Conservation (phyloP, 2,113 vertebrate species). For the Entomyzon cyanotis region DNA sequence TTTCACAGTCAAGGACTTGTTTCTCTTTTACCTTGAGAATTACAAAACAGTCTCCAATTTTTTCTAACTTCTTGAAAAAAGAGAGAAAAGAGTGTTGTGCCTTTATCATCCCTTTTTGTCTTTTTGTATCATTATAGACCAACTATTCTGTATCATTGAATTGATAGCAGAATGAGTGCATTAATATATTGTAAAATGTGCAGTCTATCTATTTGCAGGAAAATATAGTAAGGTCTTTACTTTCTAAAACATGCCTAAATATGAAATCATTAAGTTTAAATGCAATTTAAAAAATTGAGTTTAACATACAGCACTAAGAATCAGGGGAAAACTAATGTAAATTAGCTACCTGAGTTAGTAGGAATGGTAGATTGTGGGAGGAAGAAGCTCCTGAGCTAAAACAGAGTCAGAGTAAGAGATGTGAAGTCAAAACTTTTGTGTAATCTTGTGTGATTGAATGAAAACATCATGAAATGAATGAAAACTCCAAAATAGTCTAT, state of each 20-base stretch:
- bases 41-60: background rate
- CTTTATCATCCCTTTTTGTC: background rate
- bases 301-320: background rate
- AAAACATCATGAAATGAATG: background rate
- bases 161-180: background rate
- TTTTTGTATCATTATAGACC: background rate
- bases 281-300: background rate
- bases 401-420: background rate
- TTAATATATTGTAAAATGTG: background rate
- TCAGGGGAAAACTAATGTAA: fast-evolving
- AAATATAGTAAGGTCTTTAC: background rate
- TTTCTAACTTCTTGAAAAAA: background rate
- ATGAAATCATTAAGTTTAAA: background rate
- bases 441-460: background rate
- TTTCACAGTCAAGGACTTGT: background rate
- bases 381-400: background rate
- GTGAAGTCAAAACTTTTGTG: background rate
- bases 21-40: background rate
- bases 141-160: background rate
- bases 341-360: background rate
- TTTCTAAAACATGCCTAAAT: background rate
- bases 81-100: background rate
- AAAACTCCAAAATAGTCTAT: background rate
- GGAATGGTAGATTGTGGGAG: background rate
- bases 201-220: background rate